phyloP scores from a whole-genome alignment of 2,797 vertebrate species.

The Manis crassicaudata region DNA sequence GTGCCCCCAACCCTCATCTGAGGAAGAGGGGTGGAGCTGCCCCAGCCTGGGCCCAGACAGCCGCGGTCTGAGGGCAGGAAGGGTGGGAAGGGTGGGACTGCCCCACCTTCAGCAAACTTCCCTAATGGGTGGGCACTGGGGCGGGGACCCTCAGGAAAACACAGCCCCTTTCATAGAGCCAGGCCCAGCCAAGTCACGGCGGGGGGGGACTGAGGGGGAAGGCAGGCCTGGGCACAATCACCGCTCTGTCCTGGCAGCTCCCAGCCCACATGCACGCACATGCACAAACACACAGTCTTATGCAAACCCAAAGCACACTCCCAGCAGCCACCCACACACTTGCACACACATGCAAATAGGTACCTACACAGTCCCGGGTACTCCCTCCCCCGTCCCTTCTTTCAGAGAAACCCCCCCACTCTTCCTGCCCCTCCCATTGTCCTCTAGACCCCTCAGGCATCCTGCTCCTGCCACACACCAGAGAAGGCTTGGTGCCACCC shows the following conservation, averaged over 20 bases:
- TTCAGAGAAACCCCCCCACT: background rate
- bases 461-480: background rate
- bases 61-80: conserved; percentile 56
- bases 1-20: background rate
- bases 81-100: conserved; percentile 28
- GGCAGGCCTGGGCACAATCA: conserved; percentile 61
- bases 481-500: background rate
- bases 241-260: conserved; percentile 55
- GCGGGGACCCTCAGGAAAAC: conserved; percentile 68
- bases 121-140: background rate
- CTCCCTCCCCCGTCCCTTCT: background rate
- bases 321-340: conserved; percentile 41
- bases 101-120: conserved; percentile 79
- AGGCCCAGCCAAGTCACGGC: background rate
- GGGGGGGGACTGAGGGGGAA: background rate
- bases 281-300: conserved; percentile 78
- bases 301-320: conserved; percentile 57
- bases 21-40: conserved; percentile 24
- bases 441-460: background rate
- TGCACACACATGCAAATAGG: background rate
- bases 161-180: conserved; percentile 78
- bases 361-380: background rate
- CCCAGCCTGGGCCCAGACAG: conserved; percentile 60
- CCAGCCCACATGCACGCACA: background rate
- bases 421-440: background rate